Base-by-base conservation (phyloP, 2,888 invertebrate genomes). In the Julus scandinavius region DNA sequence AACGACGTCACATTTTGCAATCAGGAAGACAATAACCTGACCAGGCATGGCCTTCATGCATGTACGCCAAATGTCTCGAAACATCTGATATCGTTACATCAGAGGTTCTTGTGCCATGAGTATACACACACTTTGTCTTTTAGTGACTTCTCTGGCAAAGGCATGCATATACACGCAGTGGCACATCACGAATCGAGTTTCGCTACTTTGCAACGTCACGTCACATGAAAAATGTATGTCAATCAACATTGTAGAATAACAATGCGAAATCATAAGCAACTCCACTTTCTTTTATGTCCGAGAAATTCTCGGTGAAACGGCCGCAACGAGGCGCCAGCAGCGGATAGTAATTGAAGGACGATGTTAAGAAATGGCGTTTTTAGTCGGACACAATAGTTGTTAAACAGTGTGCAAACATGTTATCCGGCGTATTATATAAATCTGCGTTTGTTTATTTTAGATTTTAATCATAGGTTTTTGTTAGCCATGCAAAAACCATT, bases 341-440 rank as follows among this genome's bases (percentile, higher is more conserved):
- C 38, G 38, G 17, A 38, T 84, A 5, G 13, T 84, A 84, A 84
- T 38, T 38, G 84, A 84, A 84, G 84, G 40, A 84, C 84, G 45
- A 41, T 84, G 40, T 38, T 6, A 38, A 84, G 45, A 84, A 84
- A 84, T 41, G 45, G 20, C 17, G 84, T 84, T 45, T 84, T 83
- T 40, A 17, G 84, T 29, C 84, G 84, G 5, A 38, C 15, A 84
- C 86, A 86, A 86, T 86, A 15, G 45, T 86, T 86, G 86, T 86
- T 86, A 86, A 86, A 86, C 86, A 86, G 86, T 50, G 86, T 86
- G 86, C 50, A 86, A 86, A 86, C 86, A 50, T 86, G 86, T 86
- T 86, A 86, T 86, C 86, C 49, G 86, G 50, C 86, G 50, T 86
- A 86, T 86, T 86, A 86, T 86, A 20, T 86, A 50, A 45, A 84